Evolutionary conservation across 23 tunicate species (phyloP).

Genomic region (Trididemnum clinides): DNA sequence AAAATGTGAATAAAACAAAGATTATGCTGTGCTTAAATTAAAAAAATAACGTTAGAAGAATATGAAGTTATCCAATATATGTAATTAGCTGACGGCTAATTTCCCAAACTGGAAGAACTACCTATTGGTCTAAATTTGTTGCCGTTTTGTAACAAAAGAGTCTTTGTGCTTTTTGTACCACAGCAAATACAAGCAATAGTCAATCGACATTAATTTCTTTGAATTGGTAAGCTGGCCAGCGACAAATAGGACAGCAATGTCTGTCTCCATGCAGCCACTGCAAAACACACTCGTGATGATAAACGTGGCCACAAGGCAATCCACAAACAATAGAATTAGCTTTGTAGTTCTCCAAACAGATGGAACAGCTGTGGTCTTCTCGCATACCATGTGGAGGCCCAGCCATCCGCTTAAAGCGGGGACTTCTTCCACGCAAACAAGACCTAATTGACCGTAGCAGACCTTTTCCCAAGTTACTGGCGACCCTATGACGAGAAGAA

Average conservation of each 20-base stretch:
- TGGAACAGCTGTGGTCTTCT: conserved; percentile 32
- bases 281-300: conserved; percentile 53
- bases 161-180: too few relatives aligned
- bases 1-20: too few relatives aligned
- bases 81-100: too few relatives aligned
- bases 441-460: conserved; percentile 16
- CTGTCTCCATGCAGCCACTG: conserved; percentile 56
- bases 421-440: conserved; percentile 60
- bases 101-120: too few relatives aligned
- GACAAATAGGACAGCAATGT: conserved; percentile 65
- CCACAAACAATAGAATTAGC: conserved; percentile 35
- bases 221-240: conserved; percentile 75
- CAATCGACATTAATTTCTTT: too few relatives aligned
- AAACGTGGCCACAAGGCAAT: conserved; percentile 63
- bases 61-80: too few relatives aligned
- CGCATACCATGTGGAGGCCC: conserved; percentile 56
- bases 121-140: too few relatives aligned
- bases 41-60: too few relatives aligned
- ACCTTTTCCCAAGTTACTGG: neutral
- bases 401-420: conserved; percentile 14
- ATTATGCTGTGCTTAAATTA: too few relatives aligned
- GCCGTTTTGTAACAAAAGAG: too few relatives aligned
- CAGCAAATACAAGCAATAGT: too few relatives aligned
- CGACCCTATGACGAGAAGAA: neutral
- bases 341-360: conserved; percentile 49